Conservation (phyloP, 2,888 invertebrate genomes). For the Tetanocera ferruginea region DNA sequence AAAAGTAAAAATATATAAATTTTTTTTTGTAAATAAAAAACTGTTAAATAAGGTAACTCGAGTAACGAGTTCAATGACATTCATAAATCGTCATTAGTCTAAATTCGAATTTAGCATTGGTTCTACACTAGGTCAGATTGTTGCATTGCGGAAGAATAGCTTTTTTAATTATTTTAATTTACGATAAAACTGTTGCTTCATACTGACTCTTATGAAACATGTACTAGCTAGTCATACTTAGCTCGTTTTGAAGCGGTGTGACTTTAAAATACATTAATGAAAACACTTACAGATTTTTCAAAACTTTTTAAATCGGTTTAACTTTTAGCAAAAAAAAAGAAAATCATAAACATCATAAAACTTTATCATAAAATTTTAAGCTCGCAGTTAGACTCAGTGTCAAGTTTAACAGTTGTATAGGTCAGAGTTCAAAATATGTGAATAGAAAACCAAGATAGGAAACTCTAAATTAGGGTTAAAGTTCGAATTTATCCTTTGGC, state of each 20-base stretch:
- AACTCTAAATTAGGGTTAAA: too few relatives aligned
- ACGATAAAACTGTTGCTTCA: not conserved
- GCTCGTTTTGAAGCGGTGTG: too few relatives aligned
- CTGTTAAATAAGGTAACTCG: conserved; percentile 19
- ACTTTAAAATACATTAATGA: not conserved
- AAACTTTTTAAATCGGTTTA: too few relatives aligned
- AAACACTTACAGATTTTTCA: too few relatives aligned
- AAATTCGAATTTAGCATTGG: conserved; percentile 8
- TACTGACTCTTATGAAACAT: not conserved
- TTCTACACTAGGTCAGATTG: conserved; percentile 59
- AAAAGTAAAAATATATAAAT: conserved; percentile 33
- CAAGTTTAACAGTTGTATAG: too few relatives aligned
- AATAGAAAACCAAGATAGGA: too few relatives aligned
- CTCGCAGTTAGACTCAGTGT: too few relatives aligned
- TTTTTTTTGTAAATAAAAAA: conserved; percentile 24
- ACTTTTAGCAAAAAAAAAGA: too few relatives aligned
- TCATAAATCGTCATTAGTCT: not conserved
- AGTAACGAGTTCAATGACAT: conserved; percentile 46
- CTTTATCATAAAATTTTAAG: too few relatives aligned
- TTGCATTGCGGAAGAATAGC: conserved; percentile 52
- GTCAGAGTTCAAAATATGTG: too few relatives aligned
- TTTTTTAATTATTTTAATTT: not conserved
- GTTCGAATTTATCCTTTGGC: too few relatives aligned
- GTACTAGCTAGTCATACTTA: not conserved
- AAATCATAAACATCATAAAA: too few relatives aligned